Conservation (phyloP, 2,888 invertebrate species). For the Drosophila macrothrix region DNA sequence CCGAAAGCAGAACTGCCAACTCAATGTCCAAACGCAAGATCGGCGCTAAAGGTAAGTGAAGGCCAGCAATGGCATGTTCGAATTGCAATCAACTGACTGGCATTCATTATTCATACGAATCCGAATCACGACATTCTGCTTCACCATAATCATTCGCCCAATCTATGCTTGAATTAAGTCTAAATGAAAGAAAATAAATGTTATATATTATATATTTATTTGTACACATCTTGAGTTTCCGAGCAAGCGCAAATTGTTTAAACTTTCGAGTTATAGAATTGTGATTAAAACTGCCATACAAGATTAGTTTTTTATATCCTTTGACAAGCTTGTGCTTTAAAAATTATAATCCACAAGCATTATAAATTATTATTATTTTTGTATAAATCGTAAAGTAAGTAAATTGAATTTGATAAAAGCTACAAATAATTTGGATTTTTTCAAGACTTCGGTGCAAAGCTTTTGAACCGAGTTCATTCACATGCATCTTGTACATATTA, state of each 20-base stretch:
- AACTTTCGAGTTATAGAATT: background rate
- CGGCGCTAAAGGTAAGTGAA: conserved; percentile 75
- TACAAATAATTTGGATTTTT: background rate
- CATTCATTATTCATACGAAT: conserved; percentile 18
- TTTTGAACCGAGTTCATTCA: background rate
- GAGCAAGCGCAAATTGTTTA: background rate
- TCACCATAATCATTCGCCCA: conserved; percentile 23
- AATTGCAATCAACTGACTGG: conserved; percentile 12
- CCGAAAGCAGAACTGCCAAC: conserved; percentile 53
- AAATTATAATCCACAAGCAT: background rate
- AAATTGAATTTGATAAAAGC: background rate
- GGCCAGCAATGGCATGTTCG: background rate
- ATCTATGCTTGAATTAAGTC: conserved; percentile 2
- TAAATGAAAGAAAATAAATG: background rate
- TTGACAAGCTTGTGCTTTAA: background rate
- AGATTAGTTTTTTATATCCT: background rate
- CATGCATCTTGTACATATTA: conserved; percentile 5
- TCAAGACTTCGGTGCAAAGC: background rate
- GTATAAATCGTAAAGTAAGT: background rate
- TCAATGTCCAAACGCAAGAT: conserved; percentile 75
- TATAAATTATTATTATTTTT: background rate
- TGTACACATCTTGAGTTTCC: background rate
- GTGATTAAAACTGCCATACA: background rate
- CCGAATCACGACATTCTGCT: conserved; percentile 29
- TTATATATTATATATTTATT: background rate